phyloP scores from a whole-genome alignment of 2,888 invertebrate genomes.

The Tetranychus piercei region DNA sequence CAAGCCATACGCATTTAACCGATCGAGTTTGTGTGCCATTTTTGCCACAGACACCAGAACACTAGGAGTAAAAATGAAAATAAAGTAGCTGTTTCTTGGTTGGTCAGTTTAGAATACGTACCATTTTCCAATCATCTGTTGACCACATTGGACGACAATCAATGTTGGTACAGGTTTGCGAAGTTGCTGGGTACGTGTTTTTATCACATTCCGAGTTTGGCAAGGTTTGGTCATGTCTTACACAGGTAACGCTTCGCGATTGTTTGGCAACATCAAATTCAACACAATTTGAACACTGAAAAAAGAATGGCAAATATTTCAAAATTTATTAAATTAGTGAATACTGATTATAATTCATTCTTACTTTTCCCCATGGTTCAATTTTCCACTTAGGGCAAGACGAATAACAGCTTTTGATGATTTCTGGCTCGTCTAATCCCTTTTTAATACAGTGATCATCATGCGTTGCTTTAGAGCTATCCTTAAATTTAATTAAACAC shows the following conservation, averaged over 20 bases:
- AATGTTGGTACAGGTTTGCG: slow-evolving; percentile 15
- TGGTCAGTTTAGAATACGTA: no score
- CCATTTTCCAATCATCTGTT: slow-evolving; percentile 9
- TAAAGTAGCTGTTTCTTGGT: no score
- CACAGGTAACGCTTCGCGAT: background rate
- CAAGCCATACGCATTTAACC: slow-evolving; percentile 67
- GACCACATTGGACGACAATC: slow-evolving; percentile 16
- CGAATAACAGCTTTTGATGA: background rate
- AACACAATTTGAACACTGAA: background rate
- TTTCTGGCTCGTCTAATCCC: background rate
- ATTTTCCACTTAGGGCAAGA: background rate
- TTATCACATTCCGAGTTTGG: background rate
- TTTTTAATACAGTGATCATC: background rate
- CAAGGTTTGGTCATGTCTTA: background rate
- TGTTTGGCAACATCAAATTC: background rate
- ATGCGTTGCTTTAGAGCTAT: background rate
- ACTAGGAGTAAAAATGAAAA: background rate
- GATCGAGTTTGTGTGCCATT: slow-evolving; percentile 40
- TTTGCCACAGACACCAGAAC: slow-evolving; percentile 1
- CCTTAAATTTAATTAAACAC: no score
- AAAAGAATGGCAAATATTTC: background rate
- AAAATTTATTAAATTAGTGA: no score
- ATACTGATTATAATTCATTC: background rate
- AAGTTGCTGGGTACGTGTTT: slow-evolving; percentile 10
- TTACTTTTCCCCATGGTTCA: background rate